Conservation (phyloP, 1,140 invertebrate genomes). For the Drosophila sucinea region DNA sequence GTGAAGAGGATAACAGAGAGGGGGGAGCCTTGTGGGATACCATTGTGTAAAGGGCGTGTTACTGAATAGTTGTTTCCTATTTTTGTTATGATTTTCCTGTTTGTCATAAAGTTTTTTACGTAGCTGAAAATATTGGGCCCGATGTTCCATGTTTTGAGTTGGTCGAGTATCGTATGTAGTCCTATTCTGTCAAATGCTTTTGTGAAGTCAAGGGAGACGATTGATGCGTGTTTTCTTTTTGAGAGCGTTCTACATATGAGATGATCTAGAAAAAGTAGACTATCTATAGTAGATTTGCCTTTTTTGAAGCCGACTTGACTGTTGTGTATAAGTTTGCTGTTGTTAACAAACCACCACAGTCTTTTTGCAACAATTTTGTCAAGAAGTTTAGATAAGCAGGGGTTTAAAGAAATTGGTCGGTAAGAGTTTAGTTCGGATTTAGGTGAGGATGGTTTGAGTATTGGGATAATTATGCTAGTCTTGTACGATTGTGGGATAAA, state of each 20-base stretch:
- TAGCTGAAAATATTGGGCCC: slow-evolving; percentile 30
- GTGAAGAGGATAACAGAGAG: no score
- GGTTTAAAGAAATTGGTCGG: slow-evolving; percentile 38
- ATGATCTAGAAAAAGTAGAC: slow-evolving; percentile 34
- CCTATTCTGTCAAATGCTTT: slow-evolving; percentile 38
- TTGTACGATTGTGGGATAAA: slow-evolving; percentile 36
- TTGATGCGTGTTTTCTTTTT: slow-evolving; percentile 30
- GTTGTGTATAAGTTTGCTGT: slow-evolving; percentile 4
- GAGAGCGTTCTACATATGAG: slow-evolving; percentile 11
- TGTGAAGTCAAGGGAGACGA: slow-evolving; percentile 29
- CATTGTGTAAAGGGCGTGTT: no score
- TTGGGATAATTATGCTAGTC: slow-evolving; percentile 30
- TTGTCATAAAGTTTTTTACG: slow-evolving; percentile 32
- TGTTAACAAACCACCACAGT: slow-evolving; percentile 37
- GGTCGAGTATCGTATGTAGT: slow-evolving; percentile 23
- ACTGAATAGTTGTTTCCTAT: not conserved
- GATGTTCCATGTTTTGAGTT: slow-evolving; percentile 31
- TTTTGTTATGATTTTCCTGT: slow-evolving; percentile 26
- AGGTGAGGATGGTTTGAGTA: slow-evolving; percentile 25
- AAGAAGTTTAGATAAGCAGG: slow-evolving; percentile 27
- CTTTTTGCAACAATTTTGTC: slow-evolving; percentile 47
- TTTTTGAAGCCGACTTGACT: slow-evolving; percentile 29
- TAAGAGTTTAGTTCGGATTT: slow-evolving; percentile 29
- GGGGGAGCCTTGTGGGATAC: no score
- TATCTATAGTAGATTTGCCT: slow-evolving; percentile 31